Evolutionary conservation across 2,888 invertebrate species (phyloP).

Genomic region (Chirona hameri): DNA sequence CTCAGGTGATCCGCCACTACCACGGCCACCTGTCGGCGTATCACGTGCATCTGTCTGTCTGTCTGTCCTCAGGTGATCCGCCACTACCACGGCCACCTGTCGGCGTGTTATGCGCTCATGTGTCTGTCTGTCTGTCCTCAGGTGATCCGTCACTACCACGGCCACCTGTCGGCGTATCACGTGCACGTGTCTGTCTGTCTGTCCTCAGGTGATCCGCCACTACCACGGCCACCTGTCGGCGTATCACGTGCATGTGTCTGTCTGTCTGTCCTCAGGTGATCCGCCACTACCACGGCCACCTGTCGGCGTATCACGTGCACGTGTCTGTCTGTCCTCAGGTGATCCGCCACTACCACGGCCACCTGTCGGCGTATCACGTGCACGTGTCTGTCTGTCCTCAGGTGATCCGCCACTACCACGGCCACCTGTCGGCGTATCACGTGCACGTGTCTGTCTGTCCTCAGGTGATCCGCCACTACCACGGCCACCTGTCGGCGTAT

Average conservation of each 20-base stretch:
- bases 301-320: constrained; percentile 91
- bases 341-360: constrained; percentile 97
- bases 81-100: constrained; percentile 98
- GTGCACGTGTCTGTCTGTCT: constrained; percentile 56
- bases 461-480: constrained; percentile 92
- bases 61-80: constrained; percentile 68
- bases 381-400: constrained; percentile 54
- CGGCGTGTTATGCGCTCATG: constrained; percentile 83
- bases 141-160: constrained; percentile 97
- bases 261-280: constrained; percentile 62
- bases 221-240: constrained; percentile 99
- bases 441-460: constrained; percentile 56
- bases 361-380: constrained; percentile 92
- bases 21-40: constrained; percentile 98
- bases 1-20: constrained; percentile 88
- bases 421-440: constrained; percentile 95
- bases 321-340: constrained; percentile 57
- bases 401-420: constrained; percentile 97
- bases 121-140: constrained; percentile 45
- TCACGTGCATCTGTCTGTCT: constrained; percentile 57
- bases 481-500: constrained; percentile 96
- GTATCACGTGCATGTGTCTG: constrained; percentile 64
- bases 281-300: constrained; percentile 97
- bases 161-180: constrained; percentile 95
- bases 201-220: constrained; percentile 78